phyloP scores from a whole-genome alignment of 2,888 invertebrate species.

The Elaeidobius kamerunicus region DNA sequence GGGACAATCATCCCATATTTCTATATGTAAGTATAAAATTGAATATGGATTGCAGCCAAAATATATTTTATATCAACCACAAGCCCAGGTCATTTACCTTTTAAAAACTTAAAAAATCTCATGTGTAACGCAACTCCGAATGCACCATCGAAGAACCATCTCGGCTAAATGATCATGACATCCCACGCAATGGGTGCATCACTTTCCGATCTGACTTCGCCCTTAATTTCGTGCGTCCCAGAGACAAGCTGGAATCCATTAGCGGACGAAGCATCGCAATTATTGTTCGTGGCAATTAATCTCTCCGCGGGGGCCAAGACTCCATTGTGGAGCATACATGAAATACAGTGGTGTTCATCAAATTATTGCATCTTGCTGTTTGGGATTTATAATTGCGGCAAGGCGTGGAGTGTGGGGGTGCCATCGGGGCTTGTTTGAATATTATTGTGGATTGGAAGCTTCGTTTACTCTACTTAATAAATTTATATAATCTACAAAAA shows the following conservation, averaged over 20 bases:
- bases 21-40: no score
- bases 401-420: no score
- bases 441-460: no score
- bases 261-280: constrained; percentile 21
- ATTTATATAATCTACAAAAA: no score
- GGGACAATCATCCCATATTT: no score
- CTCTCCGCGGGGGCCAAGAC: constrained; percentile 15
- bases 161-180: constrained; percentile 13
- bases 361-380: not conserved
- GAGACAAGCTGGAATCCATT: constrained; percentile 24
- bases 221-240: constrained; percentile 14
- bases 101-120: not conserved
- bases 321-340: constrained; percentile 16
- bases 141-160: not conserved
- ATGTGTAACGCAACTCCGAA: not conserved
- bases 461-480: no score
- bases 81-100: not conserved
- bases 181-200: constrained; percentile 22
- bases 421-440: no score
- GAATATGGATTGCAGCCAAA: no score
- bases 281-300: constrained; percentile 23
- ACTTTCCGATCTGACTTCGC: constrained; percentile 7
- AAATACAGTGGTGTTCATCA: constrained; percentile 10
- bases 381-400: no score
- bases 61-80: no score